Conservation (phyloP, 1,140 invertebrate genomes). For the Pogonognathellus flavescens region DNA sequence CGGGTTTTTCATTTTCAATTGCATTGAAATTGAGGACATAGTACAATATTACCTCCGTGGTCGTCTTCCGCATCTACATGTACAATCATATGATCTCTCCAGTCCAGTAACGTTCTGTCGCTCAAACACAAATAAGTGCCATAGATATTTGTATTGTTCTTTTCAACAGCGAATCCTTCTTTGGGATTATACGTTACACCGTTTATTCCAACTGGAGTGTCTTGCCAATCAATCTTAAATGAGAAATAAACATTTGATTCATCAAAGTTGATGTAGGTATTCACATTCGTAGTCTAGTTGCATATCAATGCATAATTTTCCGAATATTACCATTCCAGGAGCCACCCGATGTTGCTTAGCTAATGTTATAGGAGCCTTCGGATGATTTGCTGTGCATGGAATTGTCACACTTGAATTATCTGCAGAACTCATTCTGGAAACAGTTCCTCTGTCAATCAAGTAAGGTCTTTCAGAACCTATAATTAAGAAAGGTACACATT, state of each 20-base stretch:
- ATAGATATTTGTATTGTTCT: conserved; percentile 24
- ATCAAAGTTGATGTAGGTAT: too few relatives aligned
- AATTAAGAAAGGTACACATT: background rate
- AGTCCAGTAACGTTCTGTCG: background rate
- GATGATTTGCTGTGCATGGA: conserved; percentile 33
- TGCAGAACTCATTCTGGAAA: background rate
- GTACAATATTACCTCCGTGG: background rate
- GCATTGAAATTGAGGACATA: too few relatives aligned
- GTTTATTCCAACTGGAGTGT: conserved; percentile 19
- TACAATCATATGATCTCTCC: conserved; percentile 23
- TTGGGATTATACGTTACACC: conserved; percentile 21
- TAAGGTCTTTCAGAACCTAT: conserved; percentile 5
- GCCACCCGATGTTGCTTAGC: conserved; percentile 14
- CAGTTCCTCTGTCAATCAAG: conserved; percentile 34
- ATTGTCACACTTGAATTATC: background rate
- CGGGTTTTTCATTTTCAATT: too few relatives aligned
- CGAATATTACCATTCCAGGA: conserved; percentile 39
- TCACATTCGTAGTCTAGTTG: too few relatives aligned
- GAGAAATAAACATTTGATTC: background rate
- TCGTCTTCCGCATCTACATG: conserved; percentile 16
- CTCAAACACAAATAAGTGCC: conserved; percentile 19
- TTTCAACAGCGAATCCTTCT: background rate
- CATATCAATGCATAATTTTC: too few relatives aligned
- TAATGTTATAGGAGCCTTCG: conserved; percentile 1
- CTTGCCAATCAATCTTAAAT: conserved; percentile 16